Base-by-base conservation (phyloP, 2,113 vertebrate genomes). In the Toxostoma redivivum region DNA sequence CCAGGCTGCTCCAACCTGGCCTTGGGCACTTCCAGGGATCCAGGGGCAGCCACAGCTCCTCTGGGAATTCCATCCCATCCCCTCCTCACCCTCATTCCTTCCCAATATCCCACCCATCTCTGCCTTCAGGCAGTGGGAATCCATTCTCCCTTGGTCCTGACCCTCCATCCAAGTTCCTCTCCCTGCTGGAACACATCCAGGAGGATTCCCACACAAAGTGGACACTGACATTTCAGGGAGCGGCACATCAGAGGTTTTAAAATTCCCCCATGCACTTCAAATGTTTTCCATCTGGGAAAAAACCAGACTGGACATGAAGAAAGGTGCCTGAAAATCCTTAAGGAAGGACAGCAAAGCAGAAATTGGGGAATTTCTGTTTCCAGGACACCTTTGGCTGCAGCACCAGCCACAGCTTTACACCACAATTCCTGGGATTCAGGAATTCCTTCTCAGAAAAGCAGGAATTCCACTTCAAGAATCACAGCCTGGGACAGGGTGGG, bases 1-100 rank as follows among this genome's bases (percentile, higher is more conserved):
- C 22, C 50, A 42, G 66, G n/a, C 0, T 12, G 7, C 2, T 15
- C 35, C 57, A 61, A 2, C 1, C 10, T 8, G 30, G 5, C 42
- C 25, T 42, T 50, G 76, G 50, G 0, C 18, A 20, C 25, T 57
- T 2, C 31, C 50, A 66, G 51, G 37, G 28, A 73, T 57, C 16
- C 40, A 56, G 18, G 17, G 3, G 9, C 25, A 72, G 44, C 67
- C 86, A 13, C 37, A 51, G 58, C 15, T 28, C 0, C 18, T 33
- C 60, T 44, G 67, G 58, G 44, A 44, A 81, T 28, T 17, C 67
- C 23, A n/a, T 1, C 22, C 35, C 57, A 40, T 19, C 15, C 7
- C 31, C 37, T 66, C 31, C 0, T 1, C 21, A 25, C 12, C 5
- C 13, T 58, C 33, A 81, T 65, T 58, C 10, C 58, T 13, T 37